These are phyloP conservation scores for Drosophila novamexicana DNA, from an alignment of 1,140 invertebrate genomes.

Conservation along the genomic window DNA sequence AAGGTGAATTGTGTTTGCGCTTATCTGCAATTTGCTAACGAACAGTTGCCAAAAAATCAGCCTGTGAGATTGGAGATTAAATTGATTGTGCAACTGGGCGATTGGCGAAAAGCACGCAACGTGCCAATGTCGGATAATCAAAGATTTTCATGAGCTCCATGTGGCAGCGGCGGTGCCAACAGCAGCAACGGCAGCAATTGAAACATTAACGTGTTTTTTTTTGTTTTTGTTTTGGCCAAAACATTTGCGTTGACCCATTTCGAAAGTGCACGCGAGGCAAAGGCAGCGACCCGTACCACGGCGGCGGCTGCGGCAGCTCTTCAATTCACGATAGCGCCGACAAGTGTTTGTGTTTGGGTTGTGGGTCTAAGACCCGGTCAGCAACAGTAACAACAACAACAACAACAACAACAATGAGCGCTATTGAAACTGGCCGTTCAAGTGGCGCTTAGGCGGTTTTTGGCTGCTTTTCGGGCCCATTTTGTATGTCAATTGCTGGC, in stretches of 20 bases:
- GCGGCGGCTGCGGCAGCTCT: slow-evolving; percentile 38
- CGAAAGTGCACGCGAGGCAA: slow-evolving; percentile 67
- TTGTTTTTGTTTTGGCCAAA: slow-evolving; percentile 29
- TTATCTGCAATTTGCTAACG: slow-evolving; percentile 54
- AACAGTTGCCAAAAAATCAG: slow-evolving; percentile 38
- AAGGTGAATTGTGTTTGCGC: slow-evolving; percentile 34
- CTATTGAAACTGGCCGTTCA: slow-evolving; percentile 62
- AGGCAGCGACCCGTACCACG: slow-evolving; percentile 47
- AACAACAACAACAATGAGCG: slow-evolving; percentile 38
- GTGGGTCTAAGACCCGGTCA: slow-evolving; percentile 39
- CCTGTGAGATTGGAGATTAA: slow-evolving; percentile 57
- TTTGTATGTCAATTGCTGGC: slow-evolving; percentile 78
- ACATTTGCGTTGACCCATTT: slow-evolving; percentile 68
- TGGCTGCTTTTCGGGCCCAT: slow-evolving; percentile 44
- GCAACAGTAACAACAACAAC: slow-evolving; percentile 16
- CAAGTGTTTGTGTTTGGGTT: slow-evolving; percentile 67
- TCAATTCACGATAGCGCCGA: slow-evolving; percentile 63
- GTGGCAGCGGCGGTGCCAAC: slow-evolving; percentile 25
- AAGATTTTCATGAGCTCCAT: slow-evolving; percentile 65
- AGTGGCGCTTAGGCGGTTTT: slow-evolving; percentile 78
- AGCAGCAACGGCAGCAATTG: slow-evolving; percentile 49
- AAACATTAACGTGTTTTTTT: slow-evolving; percentile 47
- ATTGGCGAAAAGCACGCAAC: slow-evolving; percentile 58
- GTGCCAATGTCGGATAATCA: slow-evolving; percentile 63
- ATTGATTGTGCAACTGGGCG: slow-evolving; percentile 61